phyloP scores from a whole-genome alignment of 2,888 invertebrate genomes.

The Holacanthella duospinosa region DNA sequence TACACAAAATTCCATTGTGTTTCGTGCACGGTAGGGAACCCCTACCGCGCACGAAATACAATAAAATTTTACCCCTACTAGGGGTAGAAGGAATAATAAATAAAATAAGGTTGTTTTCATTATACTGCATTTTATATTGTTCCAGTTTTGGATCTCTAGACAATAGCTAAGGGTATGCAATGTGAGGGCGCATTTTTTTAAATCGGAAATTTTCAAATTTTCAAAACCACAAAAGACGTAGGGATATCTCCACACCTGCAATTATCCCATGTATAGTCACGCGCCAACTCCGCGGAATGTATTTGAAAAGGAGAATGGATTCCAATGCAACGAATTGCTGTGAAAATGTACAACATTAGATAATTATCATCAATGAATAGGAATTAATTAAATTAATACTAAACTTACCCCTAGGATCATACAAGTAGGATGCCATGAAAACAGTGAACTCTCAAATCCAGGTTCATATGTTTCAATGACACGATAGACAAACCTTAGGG shows the following conservation, averaged over 20 bases:
- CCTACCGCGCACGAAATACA: too few relatives aligned
- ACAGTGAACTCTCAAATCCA: slow-evolving; percentile 7
- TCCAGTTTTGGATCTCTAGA: background rate
- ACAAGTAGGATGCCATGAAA: slow-evolving; percentile 34
- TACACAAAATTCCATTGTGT: too few relatives aligned
- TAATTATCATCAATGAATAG: background rate
- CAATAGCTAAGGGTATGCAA: background rate
- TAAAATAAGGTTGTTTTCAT: too few relatives aligned
- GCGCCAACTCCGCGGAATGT: slow-evolving; percentile 14
- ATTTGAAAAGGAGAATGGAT: slow-evolving; percentile 23
- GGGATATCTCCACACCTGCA: too few relatives aligned
- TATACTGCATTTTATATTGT: too few relatives aligned
- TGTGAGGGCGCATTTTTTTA: background rate
- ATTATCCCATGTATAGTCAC: slow-evolving; percentile 26
- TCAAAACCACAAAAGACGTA: too few relatives aligned
- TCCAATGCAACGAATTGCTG: background rate
- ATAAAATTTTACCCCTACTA: too few relatives aligned
- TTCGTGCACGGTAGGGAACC: too few relatives aligned
- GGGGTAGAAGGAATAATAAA: too few relatives aligned
- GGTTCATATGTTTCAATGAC: background rate
- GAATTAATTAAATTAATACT: background rate
- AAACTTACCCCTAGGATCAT: slow-evolving; percentile 28
- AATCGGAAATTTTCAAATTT: too few relatives aligned
- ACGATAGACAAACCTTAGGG: background rate
- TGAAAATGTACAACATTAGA: too few relatives aligned